phyloP scores from a whole-genome alignment of 2,797 vertebrate species.

The Argyrosomus regius region DNA sequence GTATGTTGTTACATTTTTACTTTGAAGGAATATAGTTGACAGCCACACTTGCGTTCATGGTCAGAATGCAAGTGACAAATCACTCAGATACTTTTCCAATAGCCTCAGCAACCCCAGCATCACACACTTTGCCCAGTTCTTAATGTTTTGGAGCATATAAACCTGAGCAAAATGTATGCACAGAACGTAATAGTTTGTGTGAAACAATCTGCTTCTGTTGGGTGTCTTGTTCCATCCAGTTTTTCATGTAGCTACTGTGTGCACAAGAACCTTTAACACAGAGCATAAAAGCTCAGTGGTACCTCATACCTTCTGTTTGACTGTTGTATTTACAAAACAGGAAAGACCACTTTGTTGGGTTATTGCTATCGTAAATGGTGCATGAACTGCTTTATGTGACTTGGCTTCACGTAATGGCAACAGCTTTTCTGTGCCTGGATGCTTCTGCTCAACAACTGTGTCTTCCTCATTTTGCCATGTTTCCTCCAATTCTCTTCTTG shows the following conservation, averaged over 20 bases:
- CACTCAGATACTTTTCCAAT: neutral
- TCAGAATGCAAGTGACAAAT: neutral
- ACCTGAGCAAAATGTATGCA: too few species aligned
- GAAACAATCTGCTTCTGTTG: neutral
- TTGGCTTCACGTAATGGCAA: constrained; percentile 29
- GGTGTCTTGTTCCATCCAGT: constrained; percentile 3
- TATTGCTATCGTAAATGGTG: constrained; percentile 35
- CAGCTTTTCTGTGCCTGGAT: constrained; percentile 34
- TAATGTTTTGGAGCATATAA: neutral
- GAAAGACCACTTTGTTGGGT: constrained; percentile 29
- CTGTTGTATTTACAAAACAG: constrained; percentile 29
- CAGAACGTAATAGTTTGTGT: too few species aligned
- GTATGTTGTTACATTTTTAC: neutral
- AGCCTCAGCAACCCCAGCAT: neutral
- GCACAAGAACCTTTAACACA: neutral
- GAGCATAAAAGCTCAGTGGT: neutral
- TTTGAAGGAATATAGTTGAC: neutral
- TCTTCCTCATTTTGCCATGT: constrained; percentile 62
- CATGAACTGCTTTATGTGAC: constrained; percentile 38
- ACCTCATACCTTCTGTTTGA: constrained; percentile 12
- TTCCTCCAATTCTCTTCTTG: constrained; percentile 60
- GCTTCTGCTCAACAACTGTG: constrained; percentile 42
- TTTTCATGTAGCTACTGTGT: constrained; percentile 3
- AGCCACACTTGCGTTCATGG: constrained; percentile 2
- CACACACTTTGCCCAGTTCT: neutral